Evolutionary conservation across 2,797 vertebrate species (phyloP).

Genomic region (Gymnothorax javanicus): DNA sequence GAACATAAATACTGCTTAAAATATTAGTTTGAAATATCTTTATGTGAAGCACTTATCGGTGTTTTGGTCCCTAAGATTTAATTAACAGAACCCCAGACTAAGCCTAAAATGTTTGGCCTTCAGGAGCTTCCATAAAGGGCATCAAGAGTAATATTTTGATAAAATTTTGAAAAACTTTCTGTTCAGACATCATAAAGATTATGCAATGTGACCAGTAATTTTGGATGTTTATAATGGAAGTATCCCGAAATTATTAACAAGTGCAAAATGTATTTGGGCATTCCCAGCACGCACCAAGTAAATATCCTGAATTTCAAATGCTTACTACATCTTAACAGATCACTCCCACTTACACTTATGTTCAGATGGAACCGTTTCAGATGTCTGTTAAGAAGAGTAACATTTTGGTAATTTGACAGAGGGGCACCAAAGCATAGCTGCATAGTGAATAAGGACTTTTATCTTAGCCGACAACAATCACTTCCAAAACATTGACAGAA

Average conservation of each 20-base stretch:
- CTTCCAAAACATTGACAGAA: constrained; percentile 51
- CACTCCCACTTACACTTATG: not conserved
- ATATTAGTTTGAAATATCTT: constrained; percentile 44
- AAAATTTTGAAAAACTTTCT: not conserved
- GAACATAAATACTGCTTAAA: constrained; percentile 27
- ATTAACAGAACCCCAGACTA: constrained; percentile 31
- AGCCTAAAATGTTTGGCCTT: constrained; percentile 17
- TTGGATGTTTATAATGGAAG: not conserved
- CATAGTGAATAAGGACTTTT: constrained; percentile 40
- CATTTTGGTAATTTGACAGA: constrained; percentile 10
- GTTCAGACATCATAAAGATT: not conserved
- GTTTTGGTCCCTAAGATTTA: constrained; percentile 54
- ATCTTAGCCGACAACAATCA: constrained; percentile 32
- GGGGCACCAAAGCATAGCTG: constrained; percentile 35
- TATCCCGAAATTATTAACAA: not conserved
- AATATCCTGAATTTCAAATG: not conserved
- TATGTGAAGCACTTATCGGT: constrained; percentile 60
- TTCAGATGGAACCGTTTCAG: not conserved
- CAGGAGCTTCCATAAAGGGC: constrained; percentile 21
- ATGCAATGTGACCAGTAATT: not conserved
- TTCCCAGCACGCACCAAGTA: constrained; percentile 13
- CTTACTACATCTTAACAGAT: not conserved
- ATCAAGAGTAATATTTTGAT: not conserved
- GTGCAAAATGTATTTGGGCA: not conserved
- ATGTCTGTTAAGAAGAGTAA: constrained; percentile 24